Evolutionary conservation across 1,140 invertebrate species (phyloP), one percentile per base, ranked within the genome.

Genomic region (Apis dorsata): DNA sequence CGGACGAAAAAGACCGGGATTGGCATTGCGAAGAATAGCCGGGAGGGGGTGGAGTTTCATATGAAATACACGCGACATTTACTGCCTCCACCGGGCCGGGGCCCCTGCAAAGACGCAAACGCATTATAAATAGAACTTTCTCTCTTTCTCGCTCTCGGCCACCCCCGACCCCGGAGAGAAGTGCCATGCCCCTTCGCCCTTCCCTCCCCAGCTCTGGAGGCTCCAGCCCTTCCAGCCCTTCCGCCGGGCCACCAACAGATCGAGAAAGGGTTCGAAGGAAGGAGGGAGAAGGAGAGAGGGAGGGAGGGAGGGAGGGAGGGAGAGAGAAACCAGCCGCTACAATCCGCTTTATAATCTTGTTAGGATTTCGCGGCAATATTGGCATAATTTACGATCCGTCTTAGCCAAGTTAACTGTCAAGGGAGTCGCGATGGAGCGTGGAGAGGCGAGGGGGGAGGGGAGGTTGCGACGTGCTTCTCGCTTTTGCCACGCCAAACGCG

Each of bases 21-120:
- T 92, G 92, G 92, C 91, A 93, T 91, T 91, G 89, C 91, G 90
- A 88, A 79, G 88, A 90, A 90, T 59, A 66, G 88, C 79, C 80
- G 81, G 84, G 91, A 89, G 92, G 89, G 92, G 92, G 92, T 94
- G 93, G 92, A 94, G 93, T 93, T 91, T 91, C 91, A 84, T 93
- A 93, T 94, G 92, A 94, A 94, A 94, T 94, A 94, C 93, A 94
- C 93, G 90, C 92, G 93, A 94, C 93, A 90, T 94, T 94, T 94
- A 94, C 92, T 93, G 91, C 93, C 90, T 93, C 87, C 89, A 92
- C 91, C 91, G 92, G 91, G 91, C 92, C 81, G 77, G 91, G 89
- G 90, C 85, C 90, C 83, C 88, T 87, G 89, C 86, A 89, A 89
- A 93, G 92, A 91, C 90, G 91, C 91, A 88, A 91, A 92, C 90